These are phyloP conservation scores for Nyleta sp. DNA, from an alignment of 2,888 invertebrate genomes.

Conservation along the genomic window DNA sequence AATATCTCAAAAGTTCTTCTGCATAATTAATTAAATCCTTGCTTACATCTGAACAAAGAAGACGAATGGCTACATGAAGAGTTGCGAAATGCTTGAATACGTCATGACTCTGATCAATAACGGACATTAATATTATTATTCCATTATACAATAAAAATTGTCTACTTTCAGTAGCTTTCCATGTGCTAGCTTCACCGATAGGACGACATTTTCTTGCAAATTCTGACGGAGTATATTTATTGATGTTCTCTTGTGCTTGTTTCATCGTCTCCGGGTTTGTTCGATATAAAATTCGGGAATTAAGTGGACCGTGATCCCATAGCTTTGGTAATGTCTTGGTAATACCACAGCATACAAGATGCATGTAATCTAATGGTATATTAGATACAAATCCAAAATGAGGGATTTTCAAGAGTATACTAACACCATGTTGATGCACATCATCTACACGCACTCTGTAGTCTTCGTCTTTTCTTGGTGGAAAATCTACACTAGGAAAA, in stretches of 20 bases:
- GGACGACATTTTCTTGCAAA: too few relatives aligned
- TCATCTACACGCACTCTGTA: slow-evolving; percentile 34
- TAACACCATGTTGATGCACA: slow-evolving; percentile 52
- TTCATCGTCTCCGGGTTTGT: neutral
- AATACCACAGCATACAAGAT: slow-evolving; percentile 56
- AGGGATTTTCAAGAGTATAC: slow-evolving; percentile 49
- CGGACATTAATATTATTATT: neutral
- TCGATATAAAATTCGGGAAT: too few relatives aligned
- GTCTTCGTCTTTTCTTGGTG: slow-evolving; percentile 46
- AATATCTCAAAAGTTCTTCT: neutral
- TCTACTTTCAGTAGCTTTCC: neutral
- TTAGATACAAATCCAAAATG: slow-evolving; percentile 55
- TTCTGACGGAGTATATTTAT: too few relatives aligned
- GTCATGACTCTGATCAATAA: neutral
- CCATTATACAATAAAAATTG: neutral
- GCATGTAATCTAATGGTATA: slow-evolving; percentile 66
- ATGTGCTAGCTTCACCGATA: neutral
- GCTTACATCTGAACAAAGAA: neutral
- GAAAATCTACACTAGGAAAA: slow-evolving; percentile 52
- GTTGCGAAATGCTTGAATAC: neutral
- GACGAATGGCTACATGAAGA: neutral
- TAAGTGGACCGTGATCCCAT: neutral
- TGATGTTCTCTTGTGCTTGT: neutral
- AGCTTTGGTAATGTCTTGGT: slow-evolving; percentile 55
- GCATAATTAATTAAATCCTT: neutral